phyloP scores from a whole-genome alignment of 1,140 invertebrate species.

The Yoshiicerus persimilis region DNA sequence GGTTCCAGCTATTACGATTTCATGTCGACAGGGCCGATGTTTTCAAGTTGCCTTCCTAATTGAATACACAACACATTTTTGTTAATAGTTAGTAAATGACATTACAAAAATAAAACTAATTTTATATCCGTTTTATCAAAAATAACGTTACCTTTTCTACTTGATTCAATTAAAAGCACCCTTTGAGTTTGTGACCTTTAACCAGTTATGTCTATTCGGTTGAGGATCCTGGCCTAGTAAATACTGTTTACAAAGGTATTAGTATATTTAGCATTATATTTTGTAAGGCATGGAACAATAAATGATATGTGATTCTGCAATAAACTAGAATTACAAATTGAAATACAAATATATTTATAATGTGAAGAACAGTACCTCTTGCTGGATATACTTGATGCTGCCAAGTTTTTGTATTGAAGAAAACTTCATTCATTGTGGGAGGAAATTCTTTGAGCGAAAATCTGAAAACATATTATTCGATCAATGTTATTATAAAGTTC shows the following conservation, averaged over 20 bases:
- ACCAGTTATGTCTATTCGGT: conserved; percentile 9
- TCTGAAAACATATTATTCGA: not conserved
- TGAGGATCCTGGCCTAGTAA: not conserved
- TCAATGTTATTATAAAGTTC: too few species aligned
- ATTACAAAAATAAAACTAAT: not conserved
- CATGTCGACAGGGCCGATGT: not conserved
- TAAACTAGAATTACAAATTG: too few species aligned
- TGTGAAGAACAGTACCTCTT: not conserved
- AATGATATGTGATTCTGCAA: too few species aligned
- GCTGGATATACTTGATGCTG: conserved; percentile 28
- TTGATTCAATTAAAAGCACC: not conserved
- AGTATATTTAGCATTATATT: too few species aligned
- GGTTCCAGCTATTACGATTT: not conserved
- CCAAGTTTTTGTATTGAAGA: not conserved
- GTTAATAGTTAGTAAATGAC: too few species aligned
- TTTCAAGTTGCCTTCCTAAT: not conserved
- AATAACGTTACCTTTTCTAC: not conserved
- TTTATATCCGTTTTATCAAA: too few species aligned
- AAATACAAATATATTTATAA: too few species aligned
- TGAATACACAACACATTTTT: not conserved
- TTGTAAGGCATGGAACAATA: too few species aligned
- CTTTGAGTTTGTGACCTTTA: not conserved
- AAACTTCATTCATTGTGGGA: conserved; percentile 12
- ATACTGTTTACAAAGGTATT: not conserved
- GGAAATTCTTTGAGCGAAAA: not conserved